Conservation (phyloP, 2,797 vertebrate genomes). For the Peromyscus aztecus region DNA sequence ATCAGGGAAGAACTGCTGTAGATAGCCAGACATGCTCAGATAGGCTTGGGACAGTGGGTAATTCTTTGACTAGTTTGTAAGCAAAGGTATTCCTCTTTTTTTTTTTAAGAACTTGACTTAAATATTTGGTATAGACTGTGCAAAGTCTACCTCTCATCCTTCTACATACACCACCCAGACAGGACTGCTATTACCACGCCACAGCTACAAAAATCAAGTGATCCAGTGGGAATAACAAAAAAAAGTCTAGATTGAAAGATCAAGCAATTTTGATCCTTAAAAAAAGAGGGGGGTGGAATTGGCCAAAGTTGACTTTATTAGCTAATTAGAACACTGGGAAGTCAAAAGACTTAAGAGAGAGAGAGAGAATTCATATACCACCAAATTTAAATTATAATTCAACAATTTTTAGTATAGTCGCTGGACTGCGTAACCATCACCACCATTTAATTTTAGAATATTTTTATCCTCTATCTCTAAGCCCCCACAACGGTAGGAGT, state of each 20-base stretch:
- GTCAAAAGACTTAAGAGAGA: constrained; percentile 5
- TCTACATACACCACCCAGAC: neutral
- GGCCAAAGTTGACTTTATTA: constrained; percentile 43
- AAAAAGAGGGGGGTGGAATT: neutral
- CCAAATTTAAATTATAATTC: constrained; percentile 52
- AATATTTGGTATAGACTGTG: neutral
- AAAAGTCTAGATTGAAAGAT: constrained; percentile 23
- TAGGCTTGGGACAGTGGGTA: neutral
- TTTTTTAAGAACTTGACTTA: constrained; percentile 58
- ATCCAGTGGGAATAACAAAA: constrained; percentile 22
- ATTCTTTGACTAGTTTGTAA: constrained; percentile 44
- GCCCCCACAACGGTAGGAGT: neutral
- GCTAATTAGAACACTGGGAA: constrained; percentile 39
- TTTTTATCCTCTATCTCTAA: neutral
- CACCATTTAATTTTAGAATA: constrained; percentile 30
- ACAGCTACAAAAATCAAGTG: constrained; percentile 33
- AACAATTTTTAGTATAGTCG: constrained; percentile 4
- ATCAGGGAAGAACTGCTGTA: neutral
- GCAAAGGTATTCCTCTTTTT: neutral
- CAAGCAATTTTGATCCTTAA: neutral
- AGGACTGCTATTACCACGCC: neutral
- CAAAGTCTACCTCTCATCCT: neutral
- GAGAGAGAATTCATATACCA: constrained; percentile 45
- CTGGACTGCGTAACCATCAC: neutral
- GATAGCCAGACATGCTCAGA: neutral